Evolutionary conservation across 2,113 vertebrate genomes (phyloP).

Genomic region (Neoarius graeffei): DNA sequence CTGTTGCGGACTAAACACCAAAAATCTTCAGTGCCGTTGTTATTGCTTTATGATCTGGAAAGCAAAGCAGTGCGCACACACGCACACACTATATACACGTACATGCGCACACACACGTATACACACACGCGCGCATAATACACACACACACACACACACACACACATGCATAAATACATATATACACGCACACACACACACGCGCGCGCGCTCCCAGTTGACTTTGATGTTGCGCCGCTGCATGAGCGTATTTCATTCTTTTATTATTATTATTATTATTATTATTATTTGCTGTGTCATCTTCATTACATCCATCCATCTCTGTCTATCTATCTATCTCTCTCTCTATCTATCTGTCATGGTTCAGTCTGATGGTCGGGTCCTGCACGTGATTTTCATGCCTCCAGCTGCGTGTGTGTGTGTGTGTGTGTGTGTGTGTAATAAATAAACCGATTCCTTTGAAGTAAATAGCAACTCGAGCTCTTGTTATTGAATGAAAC

Average conservation of each 20-base stretch:
- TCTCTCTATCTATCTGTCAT: background rate
- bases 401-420: background rate
- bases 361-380: background rate
- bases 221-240: background rate
- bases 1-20: background rate
- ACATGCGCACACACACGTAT: too few species aligned
- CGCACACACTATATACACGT: too few species aligned
- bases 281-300: background rate
- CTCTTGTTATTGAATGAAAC: background rate
- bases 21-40: background rate
- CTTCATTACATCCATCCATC: background rate
- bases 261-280: background rate
- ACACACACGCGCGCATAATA: background rate
- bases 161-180: too few species aligned
- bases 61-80: background rate
- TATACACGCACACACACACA: too few species aligned
- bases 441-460: background rate
- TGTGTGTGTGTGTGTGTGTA: too few species aligned
- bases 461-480: background rate
- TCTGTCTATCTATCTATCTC: conserved; percentile 7
- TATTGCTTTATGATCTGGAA: background rate
- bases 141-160: too few species aligned
- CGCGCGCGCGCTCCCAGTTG: background rate
- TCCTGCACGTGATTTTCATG: background rate
- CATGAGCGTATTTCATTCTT: background rate